Conservation (phyloP, 2,797 vertebrate genomes). For the Tolypeutes matacus region DNA sequence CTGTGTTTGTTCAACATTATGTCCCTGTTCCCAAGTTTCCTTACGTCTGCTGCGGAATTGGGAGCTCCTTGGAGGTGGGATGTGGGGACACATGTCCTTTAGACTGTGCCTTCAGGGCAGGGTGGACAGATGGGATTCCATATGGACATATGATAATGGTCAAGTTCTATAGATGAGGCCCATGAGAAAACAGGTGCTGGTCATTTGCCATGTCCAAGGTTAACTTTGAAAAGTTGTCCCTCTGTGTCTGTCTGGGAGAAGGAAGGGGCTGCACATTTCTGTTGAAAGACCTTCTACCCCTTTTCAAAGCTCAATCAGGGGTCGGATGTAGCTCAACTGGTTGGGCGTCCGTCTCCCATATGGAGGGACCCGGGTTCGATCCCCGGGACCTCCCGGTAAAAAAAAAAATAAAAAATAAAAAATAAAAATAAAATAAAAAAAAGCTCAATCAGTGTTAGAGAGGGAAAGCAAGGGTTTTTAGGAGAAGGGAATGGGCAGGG, state of each 20-base stretch:
- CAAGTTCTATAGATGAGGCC: background rate
- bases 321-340: no score
- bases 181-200: background rate
- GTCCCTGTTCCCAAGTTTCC: slow-evolving; percentile 56
- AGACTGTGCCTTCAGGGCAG: background rate
- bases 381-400: no score
- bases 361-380: no score
- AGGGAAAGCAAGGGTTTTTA: background rate
- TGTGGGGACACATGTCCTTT: background rate
- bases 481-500: background rate
- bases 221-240: background rate
- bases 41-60: slow-evolving; percentile 40
- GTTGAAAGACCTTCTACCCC: background rate
- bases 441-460: background rate
- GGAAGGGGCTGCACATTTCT: background rate
- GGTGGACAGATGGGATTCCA: slow-evolving; percentile 21
- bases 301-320: background rate
- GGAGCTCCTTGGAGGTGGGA: slow-evolving; percentile 2
- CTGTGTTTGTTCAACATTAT: slow-evolving; percentile 71
- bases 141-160: background rate
- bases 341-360: no score
- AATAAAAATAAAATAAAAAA: no score
- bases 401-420: no score
- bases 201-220: background rate
- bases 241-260: background rate